Evolutionary conservation across 1,140 invertebrate genomes (phyloP), one percentile per base, ranked within the genome.

Genomic region (Cherax quadricarinatus): DNA sequence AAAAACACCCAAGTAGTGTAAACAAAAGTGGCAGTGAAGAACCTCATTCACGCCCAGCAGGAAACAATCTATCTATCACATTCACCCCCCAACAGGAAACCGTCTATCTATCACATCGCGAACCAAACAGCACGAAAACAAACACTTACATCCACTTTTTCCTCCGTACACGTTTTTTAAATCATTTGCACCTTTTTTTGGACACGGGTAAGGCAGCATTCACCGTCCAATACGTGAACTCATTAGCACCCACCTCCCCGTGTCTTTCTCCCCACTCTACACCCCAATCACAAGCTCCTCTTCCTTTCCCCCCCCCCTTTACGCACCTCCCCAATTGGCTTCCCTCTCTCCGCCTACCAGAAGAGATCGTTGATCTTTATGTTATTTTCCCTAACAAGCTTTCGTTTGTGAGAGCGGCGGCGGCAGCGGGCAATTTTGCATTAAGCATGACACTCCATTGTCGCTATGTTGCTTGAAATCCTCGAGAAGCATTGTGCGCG

Each of bases 391-490:
- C 62, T 81, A 88, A 7, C 75, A 80, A 88, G 86, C 86, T 18
- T 30, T 80, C 70, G 86, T 79, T 60, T 79, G 86, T 80, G 53
- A 80, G 86, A 88, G 86, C 75, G 86, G 86, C n/a, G 53, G 30
- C 30, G 30, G 30, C 30, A 2, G 30, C 30, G 30, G 30, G 75
- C 86, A 80, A 80, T 88, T 88, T 88, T 88, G 86, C 86, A 88
- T 49, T 80, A 79, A 78, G 86, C 86, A 88, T 88, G 86, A 88
- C 86, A 88, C 86, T 66, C 86, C 86, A 88, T 88, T 88, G 86
- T 88, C 62, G 86, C 48, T 79, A n/a, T 88, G 86, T 88, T 88
- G 79, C 86, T 78, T 53, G 41, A 88, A 88, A 88, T 1, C 80
- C 78, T 88, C 78, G 86, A 88, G 86, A 30, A n/a, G 75, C 53